These are phyloP conservation scores for Drosophila peninsularis DNA, from an alignment of 2,888 invertebrate genomes.

Conservation along the genomic window DNA sequence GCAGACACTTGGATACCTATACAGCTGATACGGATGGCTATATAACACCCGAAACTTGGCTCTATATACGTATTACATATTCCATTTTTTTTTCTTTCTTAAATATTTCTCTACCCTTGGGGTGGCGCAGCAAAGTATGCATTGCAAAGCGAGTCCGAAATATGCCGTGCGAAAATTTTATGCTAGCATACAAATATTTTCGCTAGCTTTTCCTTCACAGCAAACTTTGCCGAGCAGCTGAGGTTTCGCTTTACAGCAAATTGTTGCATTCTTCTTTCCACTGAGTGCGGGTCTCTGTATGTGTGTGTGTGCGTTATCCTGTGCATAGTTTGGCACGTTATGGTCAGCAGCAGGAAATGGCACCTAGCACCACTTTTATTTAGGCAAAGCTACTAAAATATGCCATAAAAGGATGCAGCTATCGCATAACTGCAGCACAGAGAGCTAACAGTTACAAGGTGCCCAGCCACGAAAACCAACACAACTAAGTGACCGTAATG, in stretches of 20 bases:
- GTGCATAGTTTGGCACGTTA: slow-evolving; percentile 48
- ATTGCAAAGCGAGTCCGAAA: slow-evolving; percentile 40
- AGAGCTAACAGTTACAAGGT: slow-evolving; percentile 9
- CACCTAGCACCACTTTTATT: slow-evolving; percentile 65
- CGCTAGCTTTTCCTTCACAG: slow-evolving; percentile 13
- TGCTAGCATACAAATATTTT: slow-evolving; percentile 36
- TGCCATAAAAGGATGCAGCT: slow-evolving; percentile 72
- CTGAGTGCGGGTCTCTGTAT: slow-evolving; percentile 5
- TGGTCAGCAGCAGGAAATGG: slow-evolving; percentile 63
- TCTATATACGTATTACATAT: no score
- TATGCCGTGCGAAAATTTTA: slow-evolving; percentile 56
- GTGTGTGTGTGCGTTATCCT: slow-evolving; percentile 15
- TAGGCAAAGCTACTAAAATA: slow-evolving; percentile 74
- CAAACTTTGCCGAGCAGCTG: slow-evolving; percentile 39
- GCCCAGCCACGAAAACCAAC: slow-evolving; percentile 36
- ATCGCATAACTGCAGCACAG: slow-evolving; percentile 75
- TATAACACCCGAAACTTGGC: slow-evolving; percentile 50
- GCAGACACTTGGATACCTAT: slow-evolving; percentile 44
- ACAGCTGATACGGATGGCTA: slow-evolving; percentile 21
- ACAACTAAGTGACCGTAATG: slow-evolving; percentile 70
- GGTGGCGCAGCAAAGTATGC: slow-evolving; percentile 23
- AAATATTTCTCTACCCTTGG: not conserved
- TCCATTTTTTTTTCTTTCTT: not conserved
- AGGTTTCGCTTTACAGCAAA: slow-evolving; percentile 68
- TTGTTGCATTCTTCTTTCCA: slow-evolving; percentile 67